phyloP scores from a whole-genome alignment of 2,888 invertebrate species.

The Eristalis pertinax region DNA sequence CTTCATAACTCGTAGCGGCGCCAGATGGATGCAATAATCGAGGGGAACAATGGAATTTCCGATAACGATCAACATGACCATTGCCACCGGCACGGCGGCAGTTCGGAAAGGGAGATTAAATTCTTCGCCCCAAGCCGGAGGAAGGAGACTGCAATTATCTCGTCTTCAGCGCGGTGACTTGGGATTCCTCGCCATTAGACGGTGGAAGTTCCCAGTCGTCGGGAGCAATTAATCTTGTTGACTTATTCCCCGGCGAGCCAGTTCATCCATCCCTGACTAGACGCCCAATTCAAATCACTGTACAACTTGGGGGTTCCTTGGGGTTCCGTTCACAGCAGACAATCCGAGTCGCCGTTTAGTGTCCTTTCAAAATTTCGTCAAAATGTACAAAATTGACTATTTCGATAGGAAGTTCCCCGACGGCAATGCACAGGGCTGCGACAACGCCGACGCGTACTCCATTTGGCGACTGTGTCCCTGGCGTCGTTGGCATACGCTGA shows the following conservation, averaged over 20 bases:
- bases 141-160: no score
- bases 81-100: no score
- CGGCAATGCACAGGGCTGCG: conserved; percentile 65
- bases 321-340: no score
- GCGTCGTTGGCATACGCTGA: conserved; percentile 66
- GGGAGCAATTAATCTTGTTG: no score
- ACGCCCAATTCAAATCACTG: neutral
- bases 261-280: no score
- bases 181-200: no score
- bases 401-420: conserved; percentile 73
- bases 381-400: conserved; percentile 74
- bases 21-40: neutral
- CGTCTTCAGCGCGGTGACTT: no score
- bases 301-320: neutral
- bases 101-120: no score
- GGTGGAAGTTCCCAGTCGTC: no score
- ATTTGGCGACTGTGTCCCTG: conserved; percentile 74
- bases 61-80: conserved; percentile 4
- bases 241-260: no score
- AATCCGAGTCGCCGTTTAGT: neutral
- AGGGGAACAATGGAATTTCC: conserved; percentile 25
- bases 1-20: conserved; percentile 47
- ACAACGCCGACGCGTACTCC: conserved; percentile 73
- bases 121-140: no score
- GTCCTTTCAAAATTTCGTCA: conserved; percentile 46